These are phyloP conservation scores for Pao palembangensis DNA, from an alignment of 2,113 vertebrate species.

Conservation along the genomic window DNA sequence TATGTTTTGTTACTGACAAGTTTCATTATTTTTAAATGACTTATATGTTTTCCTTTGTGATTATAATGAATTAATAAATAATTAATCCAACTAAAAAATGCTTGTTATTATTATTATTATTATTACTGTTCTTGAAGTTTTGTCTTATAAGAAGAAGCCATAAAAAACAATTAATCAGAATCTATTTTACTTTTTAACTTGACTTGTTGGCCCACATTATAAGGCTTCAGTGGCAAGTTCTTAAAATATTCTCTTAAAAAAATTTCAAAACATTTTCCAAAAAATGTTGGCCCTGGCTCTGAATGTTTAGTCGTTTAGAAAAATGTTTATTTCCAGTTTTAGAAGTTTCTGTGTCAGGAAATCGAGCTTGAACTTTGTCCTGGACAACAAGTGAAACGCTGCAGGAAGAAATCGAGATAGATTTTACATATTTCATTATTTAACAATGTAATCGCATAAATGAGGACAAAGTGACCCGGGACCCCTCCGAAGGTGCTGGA, in stretches of 20 bases:
- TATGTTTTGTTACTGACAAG: conserved; percentile 9
- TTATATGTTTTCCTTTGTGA: conserved; percentile 17
- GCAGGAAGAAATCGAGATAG: no score
- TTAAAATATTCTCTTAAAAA: conserved; percentile 69
- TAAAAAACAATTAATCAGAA: background rate
- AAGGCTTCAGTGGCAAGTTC: conserved; percentile 38
- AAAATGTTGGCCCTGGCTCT: conserved; percentile 25
- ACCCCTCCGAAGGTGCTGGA: no score
- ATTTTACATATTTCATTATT: no score
- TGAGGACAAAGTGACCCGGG: no score
- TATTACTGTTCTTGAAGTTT: background rate
- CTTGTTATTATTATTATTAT: no score
- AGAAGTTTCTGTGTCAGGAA: conserved; percentile 37
- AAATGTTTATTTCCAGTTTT: conserved; percentile 54
- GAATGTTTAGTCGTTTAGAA: conserved; percentile 59
- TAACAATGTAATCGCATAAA: no score
- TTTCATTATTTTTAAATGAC: conserved; percentile 7
- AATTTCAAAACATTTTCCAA: conserved; percentile 10
- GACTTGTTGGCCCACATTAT: no score
- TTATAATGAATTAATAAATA: conserved; percentile 44
- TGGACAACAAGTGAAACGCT: conserved; percentile 7
- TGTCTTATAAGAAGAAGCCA: no score
- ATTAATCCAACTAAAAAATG: conserved; percentile 7
- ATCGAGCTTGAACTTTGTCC: conserved; percentile 22
- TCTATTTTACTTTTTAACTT: no score